Percentiles rank a stretch among this genome's conserved stretches.
Evolutionary conservation across 2,113 vertebrate species (phyloP).

Genomic region (Oncorhynchus masou): DNA sequence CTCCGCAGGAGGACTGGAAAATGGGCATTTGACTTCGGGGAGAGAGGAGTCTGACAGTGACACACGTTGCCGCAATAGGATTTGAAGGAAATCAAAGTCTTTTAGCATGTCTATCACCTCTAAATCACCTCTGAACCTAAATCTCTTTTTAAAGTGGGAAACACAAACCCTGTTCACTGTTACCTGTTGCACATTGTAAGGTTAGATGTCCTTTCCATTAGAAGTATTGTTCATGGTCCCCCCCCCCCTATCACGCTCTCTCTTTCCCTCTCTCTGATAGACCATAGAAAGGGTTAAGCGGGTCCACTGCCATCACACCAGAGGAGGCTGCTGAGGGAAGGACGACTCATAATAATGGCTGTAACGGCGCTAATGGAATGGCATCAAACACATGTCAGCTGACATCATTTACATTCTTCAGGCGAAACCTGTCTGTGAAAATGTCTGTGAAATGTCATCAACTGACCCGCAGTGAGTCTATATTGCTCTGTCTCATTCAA

Average conservation of each 20-base stretch:
- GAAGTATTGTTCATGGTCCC: neutral
- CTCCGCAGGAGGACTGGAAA: neutral
- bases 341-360: too few relatives aligned
- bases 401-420: neutral
- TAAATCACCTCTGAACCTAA: neutral
- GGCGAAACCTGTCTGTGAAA: neutral
- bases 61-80: neutral
- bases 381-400: slow-evolving; percentile 1
- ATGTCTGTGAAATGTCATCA: neutral
- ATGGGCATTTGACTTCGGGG: neutral
- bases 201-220: too few relatives aligned
- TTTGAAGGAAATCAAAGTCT: neutral
- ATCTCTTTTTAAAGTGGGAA: too few relatives aligned
- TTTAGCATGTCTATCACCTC: neutral
- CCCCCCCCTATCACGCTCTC: too few relatives aligned
- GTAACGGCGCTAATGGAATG: too few relatives aligned
- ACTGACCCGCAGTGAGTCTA: neutral
- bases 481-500: neutral
- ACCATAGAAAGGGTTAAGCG: neutral
- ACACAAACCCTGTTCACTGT: neutral
- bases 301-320: neutral
- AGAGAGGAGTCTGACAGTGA: neutral
- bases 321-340: too few relatives aligned
- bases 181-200: too few relatives aligned
- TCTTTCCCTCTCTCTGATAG: too few relatives aligned